Conservation (phyloP, 2,888 invertebrate species). For the Melinaea menophilus region DNA sequence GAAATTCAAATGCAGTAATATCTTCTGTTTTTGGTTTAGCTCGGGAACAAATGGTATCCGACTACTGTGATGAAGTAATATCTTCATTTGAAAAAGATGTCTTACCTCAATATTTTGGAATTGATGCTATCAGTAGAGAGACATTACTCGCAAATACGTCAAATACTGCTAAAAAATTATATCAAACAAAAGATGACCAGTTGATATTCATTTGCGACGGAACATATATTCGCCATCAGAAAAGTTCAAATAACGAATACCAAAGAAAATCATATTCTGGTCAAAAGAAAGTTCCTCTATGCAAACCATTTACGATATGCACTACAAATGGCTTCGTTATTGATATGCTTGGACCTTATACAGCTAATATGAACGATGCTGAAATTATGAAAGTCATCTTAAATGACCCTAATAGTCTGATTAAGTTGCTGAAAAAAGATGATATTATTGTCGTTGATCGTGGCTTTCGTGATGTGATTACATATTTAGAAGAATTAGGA, state of each 20-base stretch:
- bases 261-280: conserved; percentile 7
- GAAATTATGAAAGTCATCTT: not conserved
- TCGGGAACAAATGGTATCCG: not conserved
- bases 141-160: not conserved
- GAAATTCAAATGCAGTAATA: conserved; percentile 4
- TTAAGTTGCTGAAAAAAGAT: not conserved
- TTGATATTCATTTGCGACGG: conserved; percentile 6
- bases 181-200: not conserved
- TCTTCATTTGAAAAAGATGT: conserved; percentile 6
- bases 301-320: conserved; percentile 10
- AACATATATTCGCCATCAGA: conserved; percentile 1
- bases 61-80: not conserved
- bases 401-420: not conserved
- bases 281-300: conserved; percentile 3
- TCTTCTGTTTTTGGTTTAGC: not conserved
- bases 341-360: conserved; percentile 3
- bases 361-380: conserved; percentile 3
- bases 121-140: conserved; percentile 2
- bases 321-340: conserved; percentile 4
- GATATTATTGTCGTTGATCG: conserved; percentile 4
- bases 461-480: conserved; percentile 1
- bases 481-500: not conserved
- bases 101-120: conserved; percentile 4
- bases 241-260: conserved; percentile 9
- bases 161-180: conserved; percentile 1